Percentiles rank a stretch among this genome's conserved stretches.
These are phyloP conservation scores for Coelogynopora nodosa DNA, from an alignment of 2,888 invertebrate species.

Conservation along the genomic window DNA sequence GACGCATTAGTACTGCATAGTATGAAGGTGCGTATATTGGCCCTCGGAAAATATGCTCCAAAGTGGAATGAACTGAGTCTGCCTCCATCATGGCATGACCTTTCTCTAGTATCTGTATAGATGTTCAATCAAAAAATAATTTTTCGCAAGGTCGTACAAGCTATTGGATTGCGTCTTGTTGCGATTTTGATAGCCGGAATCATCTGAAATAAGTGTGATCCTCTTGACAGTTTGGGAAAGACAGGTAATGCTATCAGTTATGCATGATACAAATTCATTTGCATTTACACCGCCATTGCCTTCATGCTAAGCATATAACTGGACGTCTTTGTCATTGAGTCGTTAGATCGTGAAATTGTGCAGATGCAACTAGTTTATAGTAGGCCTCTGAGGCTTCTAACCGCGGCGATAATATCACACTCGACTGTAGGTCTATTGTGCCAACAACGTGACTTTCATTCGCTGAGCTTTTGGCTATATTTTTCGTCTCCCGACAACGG, in stretches of 20 bases:
- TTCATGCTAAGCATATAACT: not conserved
- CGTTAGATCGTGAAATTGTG: not conserved
- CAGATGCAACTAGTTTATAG: not conserved
- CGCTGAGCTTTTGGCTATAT: not conserved
- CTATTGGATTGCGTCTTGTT: not conserved
- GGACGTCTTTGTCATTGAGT: not conserved
- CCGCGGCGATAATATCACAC: not conserved
- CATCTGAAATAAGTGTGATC: not conserved
- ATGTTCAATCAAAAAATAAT: not conserved
- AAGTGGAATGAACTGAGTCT: not conserved
- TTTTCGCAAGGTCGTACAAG: not conserved
- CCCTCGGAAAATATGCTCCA: not conserved
- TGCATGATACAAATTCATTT: not conserved
- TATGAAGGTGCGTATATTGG: not conserved
- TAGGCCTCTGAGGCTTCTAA: not conserved
- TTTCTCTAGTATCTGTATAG: conserved; percentile 26
- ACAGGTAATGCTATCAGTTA: not conserved
- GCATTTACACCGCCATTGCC: not conserved
- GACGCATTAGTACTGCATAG: too few relatives aligned
- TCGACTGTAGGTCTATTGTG: not conserved
- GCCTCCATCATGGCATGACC: conserved; percentile 32
- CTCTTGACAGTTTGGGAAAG: not conserved
- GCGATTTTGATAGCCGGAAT: conserved; percentile 19
- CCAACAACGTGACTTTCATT: not conserved
- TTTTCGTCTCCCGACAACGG: not conserved